Evolutionary conservation across 2,888 invertebrate species (phyloP).

Genomic region (Neoitamus cyanurus): DNA sequence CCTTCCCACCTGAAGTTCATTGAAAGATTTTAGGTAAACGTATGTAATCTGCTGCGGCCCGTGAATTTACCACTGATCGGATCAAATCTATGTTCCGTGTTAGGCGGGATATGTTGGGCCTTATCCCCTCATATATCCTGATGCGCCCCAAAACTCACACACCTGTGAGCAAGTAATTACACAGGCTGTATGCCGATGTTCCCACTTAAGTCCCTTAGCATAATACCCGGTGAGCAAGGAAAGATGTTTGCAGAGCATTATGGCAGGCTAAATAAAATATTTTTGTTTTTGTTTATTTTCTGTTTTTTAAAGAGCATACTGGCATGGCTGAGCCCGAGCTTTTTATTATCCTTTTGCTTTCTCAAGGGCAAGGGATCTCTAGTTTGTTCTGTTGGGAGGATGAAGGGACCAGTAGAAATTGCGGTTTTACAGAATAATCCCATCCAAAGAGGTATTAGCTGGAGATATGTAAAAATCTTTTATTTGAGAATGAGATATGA

Average conservation of each 20-base stretch:
- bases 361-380: neutral
- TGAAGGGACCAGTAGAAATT: neutral
- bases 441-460: neutral
- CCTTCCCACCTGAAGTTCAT: neutral
- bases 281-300: neutral
- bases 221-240: constrained; percentile 1
- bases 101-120: neutral
- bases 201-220: constrained; percentile 11
- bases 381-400: neutral
- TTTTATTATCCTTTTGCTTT: neutral
- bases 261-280: constrained; percentile 21
- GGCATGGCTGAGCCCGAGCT: neutral
- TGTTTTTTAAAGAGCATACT: neutral
- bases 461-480: neutral
- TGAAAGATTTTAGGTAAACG: constrained; percentile 10
- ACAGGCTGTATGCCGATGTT: neutral
- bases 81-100: constrained; percentile 19
- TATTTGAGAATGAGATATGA: neutral
- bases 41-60: neutral
- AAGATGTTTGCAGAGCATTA: neutral
- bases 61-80: constrained; percentile 12
- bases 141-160: neutral
- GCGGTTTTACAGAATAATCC: neutral
- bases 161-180: constrained; percentile 19
- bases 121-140: neutral